Conservation (phyloP, 2,888 invertebrate genomes). For the Acronicta alni region DNA sequence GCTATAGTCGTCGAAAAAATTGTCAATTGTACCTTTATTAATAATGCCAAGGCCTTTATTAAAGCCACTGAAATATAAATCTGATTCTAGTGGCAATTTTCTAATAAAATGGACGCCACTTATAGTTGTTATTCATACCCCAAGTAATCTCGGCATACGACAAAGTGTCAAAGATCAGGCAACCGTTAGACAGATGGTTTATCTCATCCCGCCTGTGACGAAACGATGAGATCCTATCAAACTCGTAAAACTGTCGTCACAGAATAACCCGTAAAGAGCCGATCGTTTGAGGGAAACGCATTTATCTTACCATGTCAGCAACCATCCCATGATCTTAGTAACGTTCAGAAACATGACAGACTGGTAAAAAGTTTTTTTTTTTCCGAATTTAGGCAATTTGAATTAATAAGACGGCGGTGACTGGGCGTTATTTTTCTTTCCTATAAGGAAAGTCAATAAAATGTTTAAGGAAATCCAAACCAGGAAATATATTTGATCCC, state of each 20-base stretch:
- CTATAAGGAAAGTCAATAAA: not conserved
- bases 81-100: no score
- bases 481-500: constrained; percentile 22
- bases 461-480: constrained; percentile 10
- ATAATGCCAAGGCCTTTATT: no score
- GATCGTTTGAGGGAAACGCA: constrained; percentile 54
- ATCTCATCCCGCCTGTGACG: constrained; percentile 16
- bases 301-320: constrained; percentile 66
- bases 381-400: constrained; percentile 15
- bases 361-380: constrained; percentile 15
- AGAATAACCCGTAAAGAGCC: constrained; percentile 35
- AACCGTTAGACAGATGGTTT: constrained; percentile 34
- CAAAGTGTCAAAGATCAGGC: constrained; percentile 18
- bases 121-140: not conserved
- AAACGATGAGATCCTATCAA: constrained; percentile 52
- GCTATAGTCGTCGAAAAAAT: no score
- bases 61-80: no score
- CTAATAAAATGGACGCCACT: not conserved
- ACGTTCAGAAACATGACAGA: constrained; percentile 22
- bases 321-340: constrained; percentile 17
- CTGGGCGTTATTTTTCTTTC: not conserved
- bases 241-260: constrained; percentile 61
- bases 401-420: constrained; percentile 11
- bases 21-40: no score
- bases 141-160: constrained; percentile 6